Evolutionary conservation across 2,888 invertebrate genomes (phyloP), one percentile per base, ranked within the genome.

Genomic region (Chironomus riparius): DNA sequence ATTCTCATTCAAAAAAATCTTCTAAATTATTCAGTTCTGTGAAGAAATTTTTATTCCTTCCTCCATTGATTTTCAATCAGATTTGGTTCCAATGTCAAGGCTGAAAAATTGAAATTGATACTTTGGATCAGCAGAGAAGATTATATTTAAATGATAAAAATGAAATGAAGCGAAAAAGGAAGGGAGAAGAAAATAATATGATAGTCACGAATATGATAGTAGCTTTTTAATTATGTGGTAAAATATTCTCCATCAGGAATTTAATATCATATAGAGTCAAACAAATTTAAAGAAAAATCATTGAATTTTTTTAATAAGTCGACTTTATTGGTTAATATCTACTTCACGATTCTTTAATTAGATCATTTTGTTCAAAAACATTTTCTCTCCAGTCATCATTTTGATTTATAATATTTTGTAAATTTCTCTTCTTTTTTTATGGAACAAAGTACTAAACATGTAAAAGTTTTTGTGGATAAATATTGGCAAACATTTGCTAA

Each of bases 181-280:
- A 56, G 18, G 7, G 56, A 56, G 18, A 65, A 24, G 65, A 65
- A 65, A 65, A 65, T 21, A 65, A 22, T 12, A 21, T 7, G 65
- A 24, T 65, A 65, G 65, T 65, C 65, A 65, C 65, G 65, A 65
- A n/a, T n/a, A n/a, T n/a, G n/a, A n/a, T n/a, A n/a, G n/a, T n/a
- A n/a, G n/a, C 22, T 24, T 24, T 24, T 24, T 3, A 24, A 24
- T 24, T 3, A 24, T 24, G 22, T 24, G 22, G 22, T 24, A 24
- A 24, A 24, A 24, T 24, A 24, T 24, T 24, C 22, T 24, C 22
- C 2, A 24, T 24, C 22, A 2, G 4, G 38, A 38, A 38, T 38
- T 38, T 5, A 3, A 24, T 24, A 1, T 38, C 7, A 38, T 38
- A 38, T 10, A 38, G 38, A 38, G 10, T 38, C 10, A 38, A 10